Evolutionary conservation across 2,113 vertebrate species (phyloP).

Genomic region (Channa maculata): DNA sequence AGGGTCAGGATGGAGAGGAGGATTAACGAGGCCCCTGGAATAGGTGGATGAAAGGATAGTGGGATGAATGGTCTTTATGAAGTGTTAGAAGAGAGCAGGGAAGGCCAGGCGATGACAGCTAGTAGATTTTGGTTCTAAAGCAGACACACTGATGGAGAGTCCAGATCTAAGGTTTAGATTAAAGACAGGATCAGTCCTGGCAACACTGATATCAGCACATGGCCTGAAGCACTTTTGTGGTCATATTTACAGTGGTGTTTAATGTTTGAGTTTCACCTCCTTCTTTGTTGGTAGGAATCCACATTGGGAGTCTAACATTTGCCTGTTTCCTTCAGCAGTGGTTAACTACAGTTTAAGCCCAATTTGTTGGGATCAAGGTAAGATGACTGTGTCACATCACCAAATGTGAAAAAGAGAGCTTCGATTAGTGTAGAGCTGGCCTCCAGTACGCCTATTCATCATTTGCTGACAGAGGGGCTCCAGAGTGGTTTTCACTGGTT

Average conservation of each 20-base stretch:
- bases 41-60: conserved; percentile 77
- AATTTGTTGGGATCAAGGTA: neutral
- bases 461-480: neutral
- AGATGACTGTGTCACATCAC: neutral
- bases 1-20: conserved; percentile 76
- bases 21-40: conserved; percentile 80
- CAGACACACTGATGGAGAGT: conserved; percentile 58
- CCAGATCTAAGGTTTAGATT: conserved; percentile 70
- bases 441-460: neutral
- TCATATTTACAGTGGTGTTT: conserved; percentile 26
- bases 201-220: conserved; percentile 28
- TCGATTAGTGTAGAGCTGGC: neutral
- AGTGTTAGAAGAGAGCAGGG: conserved; percentile 74
- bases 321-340: neutral
- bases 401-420: neutral
- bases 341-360: neutral
- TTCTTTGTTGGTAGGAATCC: neutral
- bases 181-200: conserved; percentile 59
- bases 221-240: conserved; percentile 12
- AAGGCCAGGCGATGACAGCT: conserved; percentile 74
- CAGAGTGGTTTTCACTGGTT: neutral
- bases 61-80: conserved; percentile 82
- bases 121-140: conserved; percentile 61
- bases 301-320: neutral
- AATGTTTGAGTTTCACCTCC: conserved; percentile 16